A percentile compares a stretch with the other conserved stretches of the same genome.
These are phyloP conservation scores for Porites lutea DNA, from an alignment of 64 coral and sea anemone genomes.

Conservation along the genomic window DNA sequence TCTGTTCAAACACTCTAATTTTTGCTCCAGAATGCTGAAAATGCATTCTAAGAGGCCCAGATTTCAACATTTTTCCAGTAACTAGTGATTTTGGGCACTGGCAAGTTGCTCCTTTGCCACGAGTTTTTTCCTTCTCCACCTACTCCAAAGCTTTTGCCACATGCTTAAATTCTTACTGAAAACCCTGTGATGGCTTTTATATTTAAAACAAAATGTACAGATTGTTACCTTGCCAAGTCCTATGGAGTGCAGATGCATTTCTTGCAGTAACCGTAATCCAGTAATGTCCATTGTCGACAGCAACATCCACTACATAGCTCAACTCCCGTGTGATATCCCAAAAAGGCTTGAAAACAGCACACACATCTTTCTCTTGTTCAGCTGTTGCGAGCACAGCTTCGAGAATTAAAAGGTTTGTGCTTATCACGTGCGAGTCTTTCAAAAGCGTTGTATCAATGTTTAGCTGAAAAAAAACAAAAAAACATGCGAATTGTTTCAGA, in stretches of 20 bases:
- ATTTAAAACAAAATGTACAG: neutral
- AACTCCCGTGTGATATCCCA: neutral
- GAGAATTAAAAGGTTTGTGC: slow-evolving; percentile 63
- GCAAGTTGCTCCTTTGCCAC: no score
- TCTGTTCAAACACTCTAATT: no score
- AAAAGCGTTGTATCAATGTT: neutral
- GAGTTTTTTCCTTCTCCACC: no score
- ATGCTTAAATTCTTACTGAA: no score
- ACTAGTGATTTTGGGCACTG: no score
- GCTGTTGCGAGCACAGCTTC: slow-evolving; percentile 37
- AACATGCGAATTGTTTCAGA: neutral
- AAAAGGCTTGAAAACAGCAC: slow-evolving; percentile 51
- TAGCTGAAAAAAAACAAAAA: slow-evolving; percentile 17
- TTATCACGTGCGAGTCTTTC: slow-evolving; percentile 1
- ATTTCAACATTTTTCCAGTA: no score
- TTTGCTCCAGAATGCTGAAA: no score
- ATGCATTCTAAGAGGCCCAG: no score
- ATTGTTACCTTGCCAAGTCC: slow-evolving; percentile 62
- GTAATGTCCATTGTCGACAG: slow-evolving; percentile 22
- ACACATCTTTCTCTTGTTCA: slow-evolving; percentile 38
- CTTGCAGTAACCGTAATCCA: slow-evolving; percentile 82
- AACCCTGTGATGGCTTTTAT: no score
- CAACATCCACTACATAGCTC: slow-evolving; percentile 50
- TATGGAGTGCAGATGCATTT: slow-evolving; percentile 64
- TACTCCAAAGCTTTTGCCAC: no score